Evolutionary conservation across 2,888 invertebrate species (phyloP).

Genomic region (Melanargia galathea): DNA sequence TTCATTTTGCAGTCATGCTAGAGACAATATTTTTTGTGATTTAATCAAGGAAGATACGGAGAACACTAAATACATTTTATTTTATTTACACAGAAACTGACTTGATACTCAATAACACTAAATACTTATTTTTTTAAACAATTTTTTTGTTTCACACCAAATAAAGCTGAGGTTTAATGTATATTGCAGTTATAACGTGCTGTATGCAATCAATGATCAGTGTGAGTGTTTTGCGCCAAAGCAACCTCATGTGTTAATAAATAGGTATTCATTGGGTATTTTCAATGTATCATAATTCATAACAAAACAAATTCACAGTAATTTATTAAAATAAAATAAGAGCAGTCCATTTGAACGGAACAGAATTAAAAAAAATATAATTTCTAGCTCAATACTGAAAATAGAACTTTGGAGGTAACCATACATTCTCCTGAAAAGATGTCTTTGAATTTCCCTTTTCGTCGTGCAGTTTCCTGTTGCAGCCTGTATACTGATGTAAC

Average conservation of each 20-base stretch:
- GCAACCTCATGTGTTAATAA: background rate
- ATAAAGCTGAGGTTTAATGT: background rate
- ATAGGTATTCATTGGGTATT: background rate
- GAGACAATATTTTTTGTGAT: background rate
- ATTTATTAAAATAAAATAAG: conserved; percentile 21
- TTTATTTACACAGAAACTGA: background rate
- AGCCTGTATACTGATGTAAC: conserved; percentile 88
- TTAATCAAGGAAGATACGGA: background rate
- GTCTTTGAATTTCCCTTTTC: conserved; percentile 93
- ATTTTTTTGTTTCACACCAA: background rate
- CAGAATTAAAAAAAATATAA: conserved; percentile 44
- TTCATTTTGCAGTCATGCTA: conserved; percentile 11
- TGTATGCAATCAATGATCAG: conserved; percentile 26
- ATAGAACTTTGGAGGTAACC: conserved; percentile 81
- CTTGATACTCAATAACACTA: background rate
- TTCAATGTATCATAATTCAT: conserved; percentile 2
- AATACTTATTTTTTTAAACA: background rate
- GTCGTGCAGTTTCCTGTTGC: conserved; percentile 89
- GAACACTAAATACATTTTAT: background rate
- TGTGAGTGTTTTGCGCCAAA: conserved; percentile 17
- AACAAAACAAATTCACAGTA: conserved; percentile 12
- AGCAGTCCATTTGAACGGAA: conserved; percentile 29
- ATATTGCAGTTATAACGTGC: conserved; percentile 21
- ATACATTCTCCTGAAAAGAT: conserved; percentile 93
- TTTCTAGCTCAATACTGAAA: conserved; percentile 76